These are phyloP conservation scores for Daboia siamensis DNA, from an alignment of 2,113 vertebrate species.

Conservation along the genomic window DNA sequence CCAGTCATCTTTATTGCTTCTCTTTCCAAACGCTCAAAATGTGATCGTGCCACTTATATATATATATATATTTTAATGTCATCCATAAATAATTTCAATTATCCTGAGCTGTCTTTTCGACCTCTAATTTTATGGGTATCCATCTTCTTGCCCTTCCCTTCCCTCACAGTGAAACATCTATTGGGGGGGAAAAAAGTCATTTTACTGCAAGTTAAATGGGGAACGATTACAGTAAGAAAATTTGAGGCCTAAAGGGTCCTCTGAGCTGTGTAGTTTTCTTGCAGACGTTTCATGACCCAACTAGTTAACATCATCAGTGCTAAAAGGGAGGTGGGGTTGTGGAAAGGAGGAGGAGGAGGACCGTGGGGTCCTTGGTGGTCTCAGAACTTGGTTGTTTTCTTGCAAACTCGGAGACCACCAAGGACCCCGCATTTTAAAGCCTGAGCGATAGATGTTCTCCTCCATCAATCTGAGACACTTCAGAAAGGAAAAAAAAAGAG, in stretches of 20 bases:
- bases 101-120: slow-evolving; percentile 26
- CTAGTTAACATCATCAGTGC: too few relatives aligned
- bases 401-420: neutral
- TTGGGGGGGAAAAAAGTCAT: neutral
- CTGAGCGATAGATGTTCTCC: neutral
- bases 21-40: slow-evolving; percentile 35
- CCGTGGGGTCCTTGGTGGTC: too few relatives aligned
- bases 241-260: neutral
- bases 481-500: neutral
- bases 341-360: too few relatives aligned
- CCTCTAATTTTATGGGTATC: slow-evolving; percentile 28
- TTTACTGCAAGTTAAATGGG: neutral
- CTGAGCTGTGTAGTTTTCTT: neutral
- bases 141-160: neutral
- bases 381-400: too few relatives aligned
- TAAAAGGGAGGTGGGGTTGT: too few relatives aligned
- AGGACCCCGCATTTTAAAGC: neutral
- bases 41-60: slow-evolving; percentile 26
- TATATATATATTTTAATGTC: slow-evolving; percentile 43
- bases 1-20: slow-evolving; percentile 36
- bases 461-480: neutral
- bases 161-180: slow-evolving; percentile 4
- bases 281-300: neutral
- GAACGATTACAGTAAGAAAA: neutral
- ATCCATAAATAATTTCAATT: slow-evolving; percentile 53